Percentiles rank a stretch among this genome's conserved stretches.
Conservation (phyloP, 2,888 invertebrate species). For the Geophilus truncorum region DNA sequence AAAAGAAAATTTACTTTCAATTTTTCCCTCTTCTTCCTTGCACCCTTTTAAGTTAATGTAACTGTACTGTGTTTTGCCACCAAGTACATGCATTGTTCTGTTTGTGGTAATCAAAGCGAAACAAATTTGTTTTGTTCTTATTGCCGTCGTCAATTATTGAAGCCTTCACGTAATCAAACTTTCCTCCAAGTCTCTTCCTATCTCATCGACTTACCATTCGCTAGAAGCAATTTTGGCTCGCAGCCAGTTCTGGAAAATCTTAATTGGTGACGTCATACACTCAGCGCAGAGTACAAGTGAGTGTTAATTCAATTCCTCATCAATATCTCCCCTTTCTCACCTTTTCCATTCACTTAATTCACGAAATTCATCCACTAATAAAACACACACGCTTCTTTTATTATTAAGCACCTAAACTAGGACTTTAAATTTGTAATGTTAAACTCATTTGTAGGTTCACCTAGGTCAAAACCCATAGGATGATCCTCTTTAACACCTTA, state of each 20-base stretch:
- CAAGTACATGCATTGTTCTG: neutral
- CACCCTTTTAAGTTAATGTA: neutral
- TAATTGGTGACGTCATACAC: neutral
- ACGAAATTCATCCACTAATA: neutral
- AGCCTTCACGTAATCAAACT: neutral
- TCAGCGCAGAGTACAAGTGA: neutral
- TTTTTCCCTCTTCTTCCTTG: neutral
- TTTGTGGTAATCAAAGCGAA: neutral
- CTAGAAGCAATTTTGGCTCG: neutral
- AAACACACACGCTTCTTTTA: too few relatives aligned
- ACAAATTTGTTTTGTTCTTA: neutral
- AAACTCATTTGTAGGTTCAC: neutral
- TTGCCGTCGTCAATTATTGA: neutral
- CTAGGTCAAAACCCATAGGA: neutral
- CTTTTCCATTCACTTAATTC: neutral
- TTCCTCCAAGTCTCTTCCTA: neutral
- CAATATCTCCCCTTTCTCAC: neutral
- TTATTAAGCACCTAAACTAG: too few relatives aligned
- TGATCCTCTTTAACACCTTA: constrained; percentile 1
- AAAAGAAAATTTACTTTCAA: neutral
- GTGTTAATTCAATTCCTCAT: neutral
- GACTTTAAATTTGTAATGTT: neutral
- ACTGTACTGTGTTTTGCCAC: neutral
- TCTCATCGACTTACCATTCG: neutral
- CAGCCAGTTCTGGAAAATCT: neutral